Conservation (phyloP, 1,140 invertebrate genomes). For the Caerostris extrusa region DNA sequence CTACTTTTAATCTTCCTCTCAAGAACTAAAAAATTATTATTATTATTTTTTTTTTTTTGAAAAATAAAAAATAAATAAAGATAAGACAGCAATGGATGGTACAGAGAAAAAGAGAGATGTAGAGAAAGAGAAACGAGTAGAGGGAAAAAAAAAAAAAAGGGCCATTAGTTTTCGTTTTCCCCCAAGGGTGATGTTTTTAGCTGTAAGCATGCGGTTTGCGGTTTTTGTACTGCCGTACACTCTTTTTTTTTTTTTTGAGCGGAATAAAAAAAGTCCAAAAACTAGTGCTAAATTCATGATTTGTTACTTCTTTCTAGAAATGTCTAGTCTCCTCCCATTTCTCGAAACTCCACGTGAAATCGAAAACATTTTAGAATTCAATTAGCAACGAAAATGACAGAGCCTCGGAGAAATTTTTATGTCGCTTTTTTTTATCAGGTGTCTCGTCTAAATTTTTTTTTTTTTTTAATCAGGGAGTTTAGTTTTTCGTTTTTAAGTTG, state of each 20-base stretch:
- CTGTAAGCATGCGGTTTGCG: slow-evolving; percentile 30
- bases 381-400: slow-evolving; percentile 24
- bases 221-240: slow-evolving; percentile 22
- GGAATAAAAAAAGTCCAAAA: background rate
- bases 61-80: slow-evolving; percentile 57
- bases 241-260: background rate
- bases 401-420: background rate
- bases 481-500: too few species aligned
- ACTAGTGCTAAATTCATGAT: background rate
- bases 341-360: background rate
- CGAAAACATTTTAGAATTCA: slow-evolving; percentile 25
- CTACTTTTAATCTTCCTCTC: slow-evolving; percentile 47
- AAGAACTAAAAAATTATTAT: slow-evolving; percentile 38
- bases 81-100: slow-evolving; percentile 46
- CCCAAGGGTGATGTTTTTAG: slow-evolving; percentile 12
- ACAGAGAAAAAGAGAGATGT: background rate
- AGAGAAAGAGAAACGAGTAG: background rate
- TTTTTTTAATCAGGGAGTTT: too few species aligned
- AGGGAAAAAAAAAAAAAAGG: background rate
- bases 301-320: background rate
- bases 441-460: too few species aligned
- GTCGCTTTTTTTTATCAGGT: background rate
- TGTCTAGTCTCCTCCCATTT: background rate
- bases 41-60: slow-evolving; percentile 33
- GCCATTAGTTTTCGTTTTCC: slow-evolving; percentile 63